Conservation (phyloP, 2,797 vertebrate species). For the Pelobates cultripes region DNA sequence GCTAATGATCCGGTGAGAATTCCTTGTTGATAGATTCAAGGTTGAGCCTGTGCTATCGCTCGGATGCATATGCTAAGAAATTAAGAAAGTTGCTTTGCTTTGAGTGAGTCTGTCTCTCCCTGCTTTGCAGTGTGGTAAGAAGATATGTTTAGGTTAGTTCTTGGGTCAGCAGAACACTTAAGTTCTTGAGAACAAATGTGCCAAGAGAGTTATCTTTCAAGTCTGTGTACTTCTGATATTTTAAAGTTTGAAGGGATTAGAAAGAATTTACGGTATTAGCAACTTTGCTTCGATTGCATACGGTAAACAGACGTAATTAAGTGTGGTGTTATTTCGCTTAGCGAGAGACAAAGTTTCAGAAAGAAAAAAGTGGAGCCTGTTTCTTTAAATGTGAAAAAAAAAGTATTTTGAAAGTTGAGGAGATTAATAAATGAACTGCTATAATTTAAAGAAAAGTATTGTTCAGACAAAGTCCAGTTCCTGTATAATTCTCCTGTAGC, state of each 20-base stretch:
- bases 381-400: too few species aligned
- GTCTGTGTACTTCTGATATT: constrained; percentile 4
- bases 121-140: background rate
- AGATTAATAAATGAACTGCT: too few species aligned
- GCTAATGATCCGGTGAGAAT: constrained; percentile 48
- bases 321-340: too few species aligned
- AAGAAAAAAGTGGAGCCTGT: too few species aligned
- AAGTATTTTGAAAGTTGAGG: too few species aligned
- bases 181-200: background rate
- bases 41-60: constrained; percentile 40
- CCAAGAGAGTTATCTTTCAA: background rate
- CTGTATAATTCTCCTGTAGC: too few species aligned
- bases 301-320: too few species aligned
- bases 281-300: background rate
- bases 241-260: background rate
- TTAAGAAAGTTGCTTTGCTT: constrained; percentile 5
- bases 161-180: background rate
- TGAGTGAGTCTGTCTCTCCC: too few species aligned
- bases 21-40: constrained; percentile 43
- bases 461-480: too few species aligned
- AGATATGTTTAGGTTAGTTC: background rate
- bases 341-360: too few species aligned
- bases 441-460: too few species aligned
- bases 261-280: background rate
- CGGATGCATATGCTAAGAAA: constrained; percentile 47